Evolutionary conservation across 2,797 vertebrate species (phyloP), one percentile per base, ranked within the genome.

Genomic region (Hipposideros larvatus): DNA sequence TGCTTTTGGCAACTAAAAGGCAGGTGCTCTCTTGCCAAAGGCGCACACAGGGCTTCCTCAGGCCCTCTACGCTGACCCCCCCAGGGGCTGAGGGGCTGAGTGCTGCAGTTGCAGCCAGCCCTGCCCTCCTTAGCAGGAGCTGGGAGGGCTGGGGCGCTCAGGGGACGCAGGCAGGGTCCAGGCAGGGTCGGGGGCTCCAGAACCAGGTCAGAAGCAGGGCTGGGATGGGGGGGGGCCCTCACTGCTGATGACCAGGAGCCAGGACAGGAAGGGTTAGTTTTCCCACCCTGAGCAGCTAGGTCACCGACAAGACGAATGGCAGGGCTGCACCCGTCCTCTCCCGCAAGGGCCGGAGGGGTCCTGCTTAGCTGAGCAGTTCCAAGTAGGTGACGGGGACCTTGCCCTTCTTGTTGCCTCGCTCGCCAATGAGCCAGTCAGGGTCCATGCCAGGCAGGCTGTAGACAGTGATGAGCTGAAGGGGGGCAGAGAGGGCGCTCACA

Each of bases 401-500:
- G 93, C 99, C 99, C 97, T 99, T 99, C 98, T 99, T 99, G 98
- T 99, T 99, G 74, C 99, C 99, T 94, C 99, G 98, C 98, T 99
- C 99, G 77, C 99, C 99, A 24, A 99, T 97, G 96, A 99, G 99
- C 99, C 99, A 99, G 97, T 99, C 99, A 1, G 99, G 99, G 95
- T 99, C 99, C 99, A 99, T 99, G 85, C 99, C 99, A 0, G 99
- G 99, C 96, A 99, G 98, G 43, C 99, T 99, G 98, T 99, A 99
- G 97, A 99, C 99, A 0, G 99, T 99, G 97, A 99, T 99, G 93
- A 99, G 99, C 99, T 99, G 98, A 8, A 88, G 74, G 55, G 48
- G 37, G 95, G 92, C 92, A 90, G 51, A 87, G 37, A 41, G 48
- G 63, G 31, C 59, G 8, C 31, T 96, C 41, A 71, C 0, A 11